Evolutionary conservation across 2,888 invertebrate species (phyloP), one percentile per base, ranked within the genome.

Genomic region (Acronicta alni): DNA sequence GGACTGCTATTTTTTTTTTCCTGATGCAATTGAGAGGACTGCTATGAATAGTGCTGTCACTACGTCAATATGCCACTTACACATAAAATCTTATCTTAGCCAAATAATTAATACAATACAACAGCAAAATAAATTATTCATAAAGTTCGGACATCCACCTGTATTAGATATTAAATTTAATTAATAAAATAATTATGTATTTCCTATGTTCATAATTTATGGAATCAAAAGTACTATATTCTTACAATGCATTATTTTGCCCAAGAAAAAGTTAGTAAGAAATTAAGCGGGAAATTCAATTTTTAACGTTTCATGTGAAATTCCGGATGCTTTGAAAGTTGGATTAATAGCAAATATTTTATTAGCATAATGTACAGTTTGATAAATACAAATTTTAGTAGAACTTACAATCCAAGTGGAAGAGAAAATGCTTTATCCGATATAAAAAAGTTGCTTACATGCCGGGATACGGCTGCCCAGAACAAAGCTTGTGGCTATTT

Each of bases 401-500:
- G 87, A 76, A 90, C 88, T 41, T 94, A 93, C 59, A 94, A 92
- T 77, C 94, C 93, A 4, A 87, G 81, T 74, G 85, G 84, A 18
- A 85, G 82, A 52, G 88, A 89, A 75, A 93, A 93, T 82, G 91
- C 89, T 42, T 79, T 94, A 46, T 85, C 91, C 5, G 89, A 92
- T 67, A 89, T 94, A 60, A 94, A 94, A 81, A 84, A 90, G 63
- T 71, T 93, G 39, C 67, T 94, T 30, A 91, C 91, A 49, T 92
- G 89, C 37, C 86, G 94, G 17, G 93, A 93, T 53, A 88, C 88
- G 3, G 77, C 77, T 14, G 83, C 86, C 1, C 94, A 93, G 81
- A 91, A 81, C 65, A 92, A 90, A 81, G 93, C 93, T 8, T 93
- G 93, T 57, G 88, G 85, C 10, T 93, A 90, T 74, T 72, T 93